These are phyloP conservation scores for Steinernema hermaphroditum DNA, from an alignment of 2,888 invertebrate species.

Conservation along the genomic window DNA sequence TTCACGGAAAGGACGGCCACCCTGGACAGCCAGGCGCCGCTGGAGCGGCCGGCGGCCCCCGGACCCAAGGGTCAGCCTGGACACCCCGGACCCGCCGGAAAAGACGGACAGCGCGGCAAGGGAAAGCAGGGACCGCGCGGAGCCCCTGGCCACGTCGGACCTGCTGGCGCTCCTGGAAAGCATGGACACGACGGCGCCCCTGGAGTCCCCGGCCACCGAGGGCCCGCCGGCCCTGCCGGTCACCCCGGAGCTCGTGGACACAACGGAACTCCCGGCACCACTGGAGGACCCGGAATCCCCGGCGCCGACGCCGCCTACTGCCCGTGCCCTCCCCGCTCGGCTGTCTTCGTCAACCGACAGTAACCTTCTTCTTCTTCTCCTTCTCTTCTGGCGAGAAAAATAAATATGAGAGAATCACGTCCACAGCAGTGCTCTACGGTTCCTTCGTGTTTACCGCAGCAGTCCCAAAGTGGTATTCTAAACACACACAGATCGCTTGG, in stretches of 20 bases:
- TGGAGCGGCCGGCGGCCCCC: conserved; percentile 49
- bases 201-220: conserved; percentile 45
- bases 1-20: conserved; percentile 54
- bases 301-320: conserved; percentile 42
- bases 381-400: too few relatives aligned
- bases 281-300: conserved; percentile 54
- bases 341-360: conserved; percentile 23
- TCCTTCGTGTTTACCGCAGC: too few relatives aligned
- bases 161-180: conserved; percentile 47
- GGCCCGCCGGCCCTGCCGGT: conserved; percentile 50
- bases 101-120: conserved; percentile 43
- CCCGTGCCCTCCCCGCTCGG: conserved; percentile 36
- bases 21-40: conserved; percentile 39
- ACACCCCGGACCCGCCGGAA: conserved; percentile 50
- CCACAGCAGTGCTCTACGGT: too few relatives aligned
- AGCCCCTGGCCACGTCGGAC: conserved; percentile 40
- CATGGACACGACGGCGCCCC: conserved; percentile 47
- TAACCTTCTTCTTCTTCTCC: not conserved
- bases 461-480: too few relatives aligned
- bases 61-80: conserved; percentile 59
- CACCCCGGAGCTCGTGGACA: conserved; percentile 53
- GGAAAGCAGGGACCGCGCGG: conserved; percentile 39
- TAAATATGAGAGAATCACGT: too few relatives aligned
- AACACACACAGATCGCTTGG: too few relatives aligned
- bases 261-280: conserved; percentile 50